Base-by-base conservation (phyloP, 2,888 invertebrate genomes). In the Lapara coniferarum region DNA sequence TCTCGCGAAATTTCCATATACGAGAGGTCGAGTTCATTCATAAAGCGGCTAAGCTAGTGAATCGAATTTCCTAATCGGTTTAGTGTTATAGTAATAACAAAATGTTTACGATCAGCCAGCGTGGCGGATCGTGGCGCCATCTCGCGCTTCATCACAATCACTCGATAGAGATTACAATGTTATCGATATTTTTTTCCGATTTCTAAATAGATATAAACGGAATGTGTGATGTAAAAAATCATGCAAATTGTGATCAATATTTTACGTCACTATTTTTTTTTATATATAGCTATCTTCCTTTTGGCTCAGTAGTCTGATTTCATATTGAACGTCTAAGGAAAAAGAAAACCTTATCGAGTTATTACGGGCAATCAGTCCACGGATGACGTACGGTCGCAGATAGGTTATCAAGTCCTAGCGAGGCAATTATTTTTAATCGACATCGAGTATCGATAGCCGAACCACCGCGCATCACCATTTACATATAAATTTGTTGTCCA, bases 401-500 rank as follows among this genome's bases (percentile, higher is more conserved):
- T 63, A 70, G 25, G 57, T 67, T 74, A 73, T 75, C 78, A 75
- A 71, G 75, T 74, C 77, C 75, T 82, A 83, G 75, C 73, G 70
- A 76, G 74, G 76, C 79, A 82, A 86, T 86, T 86, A 85, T 79
- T 82, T 85, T 83, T 84, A 85, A 87, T 86, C 85, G 85, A 81
- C 78, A 80, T 74, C 74, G 77, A 77, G 79, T 79, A 81, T 85
- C 82, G 81, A 82, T 75, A 74, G 77, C 80, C 81, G 82, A 84
- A 93, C 93, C 93, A 92, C 93, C 92, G 85, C 83, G 87, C 85
- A 78, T 79, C 83, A 80, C 85, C 86, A 93, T 93, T 93, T 88
- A 89, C 93, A 93, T 93, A 91, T 91, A 90, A 92, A 92, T 92
- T 89, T 89, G 91, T 89, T 92, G 89, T 88, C 85, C 86, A 85